A percentile compares a stretch with the other conserved stretches of the same genome.
These are phyloP conservation scores for Enoplolaimus lenunculus DNA, from an alignment of 2,888 invertebrate genomes.

Conservation along the genomic window DNA sequence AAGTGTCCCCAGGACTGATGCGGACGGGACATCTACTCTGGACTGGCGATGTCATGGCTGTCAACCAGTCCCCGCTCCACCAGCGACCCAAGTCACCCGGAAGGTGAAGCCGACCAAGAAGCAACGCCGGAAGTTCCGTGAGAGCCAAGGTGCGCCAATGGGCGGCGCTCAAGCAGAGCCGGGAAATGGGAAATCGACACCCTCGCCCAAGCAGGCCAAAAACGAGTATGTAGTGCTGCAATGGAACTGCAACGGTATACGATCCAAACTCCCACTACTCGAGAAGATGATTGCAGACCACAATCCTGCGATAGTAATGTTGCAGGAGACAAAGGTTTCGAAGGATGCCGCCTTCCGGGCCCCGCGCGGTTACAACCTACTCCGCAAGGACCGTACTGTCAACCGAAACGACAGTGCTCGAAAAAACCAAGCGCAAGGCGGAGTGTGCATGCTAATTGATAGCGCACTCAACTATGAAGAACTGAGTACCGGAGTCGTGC, in stretches of 20 bases:
- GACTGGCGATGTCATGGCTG: neutral
- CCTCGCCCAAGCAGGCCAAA: too few relatives aligned
- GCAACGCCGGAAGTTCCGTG: neutral
- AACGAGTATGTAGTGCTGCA: constrained; percentile 6
- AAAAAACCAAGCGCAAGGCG: neutral
- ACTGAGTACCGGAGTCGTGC: neutral
- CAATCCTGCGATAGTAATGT: neutral
- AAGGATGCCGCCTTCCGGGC: neutral
- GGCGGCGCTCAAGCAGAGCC: too few relatives aligned
- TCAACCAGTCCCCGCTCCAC: neutral
- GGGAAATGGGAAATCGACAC: neutral
- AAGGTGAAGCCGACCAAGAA: neutral
- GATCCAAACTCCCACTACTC: neutral
- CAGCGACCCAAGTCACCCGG: neutral
- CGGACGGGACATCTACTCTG: neutral
- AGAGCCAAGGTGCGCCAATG: too few relatives aligned
- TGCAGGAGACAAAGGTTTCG: neutral
- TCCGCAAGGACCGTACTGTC: neutral
- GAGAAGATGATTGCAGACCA: neutral
- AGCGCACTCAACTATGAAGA: neutral
- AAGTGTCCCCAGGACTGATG: neutral
- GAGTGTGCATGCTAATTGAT: neutral
- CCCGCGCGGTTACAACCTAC: neutral
- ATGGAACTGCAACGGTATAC: neutral
- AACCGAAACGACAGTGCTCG: neutral